Evolutionary conservation across 2,797 vertebrate genomes (phyloP).

Genomic region (Cheirogaleus major): DNA sequence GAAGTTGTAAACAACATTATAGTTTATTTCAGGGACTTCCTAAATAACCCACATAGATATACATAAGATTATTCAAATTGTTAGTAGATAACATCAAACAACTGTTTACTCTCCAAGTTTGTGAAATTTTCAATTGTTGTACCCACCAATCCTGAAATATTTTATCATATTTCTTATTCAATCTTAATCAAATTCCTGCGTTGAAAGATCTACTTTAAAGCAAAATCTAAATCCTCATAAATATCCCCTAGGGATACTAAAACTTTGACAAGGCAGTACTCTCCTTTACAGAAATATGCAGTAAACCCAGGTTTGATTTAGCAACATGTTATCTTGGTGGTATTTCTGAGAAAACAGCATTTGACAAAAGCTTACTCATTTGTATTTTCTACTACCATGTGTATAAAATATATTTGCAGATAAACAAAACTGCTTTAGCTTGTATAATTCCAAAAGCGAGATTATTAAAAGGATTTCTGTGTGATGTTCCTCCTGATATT

Average conservation of each 20-base stretch:
- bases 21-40: not conserved
- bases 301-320: not conserved
- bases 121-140: not conserved
- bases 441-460: not conserved
- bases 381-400: not conserved
- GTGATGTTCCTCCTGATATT: not conserved
- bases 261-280: not conserved
- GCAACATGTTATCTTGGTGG: not conserved
- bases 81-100: not conserved
- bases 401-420: not conserved
- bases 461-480: not conserved
- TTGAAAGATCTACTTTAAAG: not conserved
- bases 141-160: not conserved
- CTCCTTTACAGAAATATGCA: not conserved
- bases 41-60: not conserved
- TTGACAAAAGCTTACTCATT: not conserved
- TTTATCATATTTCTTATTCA: not conserved
- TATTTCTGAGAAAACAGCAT: not conserved
- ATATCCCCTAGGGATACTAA: not conserved
- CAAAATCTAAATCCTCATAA: not conserved
- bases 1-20: not conserved
- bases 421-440: not conserved
- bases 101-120: not conserved
- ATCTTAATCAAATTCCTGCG: not conserved
- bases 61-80: not conserved